A percentile compares a stretch with the other conserved stretches of the same genome.
These are phyloP conservation scores for Ailuropoda melanoleuca DNA, from an alignment of 2,113 vertebrate species.

Conservation along the genomic window DNA sequence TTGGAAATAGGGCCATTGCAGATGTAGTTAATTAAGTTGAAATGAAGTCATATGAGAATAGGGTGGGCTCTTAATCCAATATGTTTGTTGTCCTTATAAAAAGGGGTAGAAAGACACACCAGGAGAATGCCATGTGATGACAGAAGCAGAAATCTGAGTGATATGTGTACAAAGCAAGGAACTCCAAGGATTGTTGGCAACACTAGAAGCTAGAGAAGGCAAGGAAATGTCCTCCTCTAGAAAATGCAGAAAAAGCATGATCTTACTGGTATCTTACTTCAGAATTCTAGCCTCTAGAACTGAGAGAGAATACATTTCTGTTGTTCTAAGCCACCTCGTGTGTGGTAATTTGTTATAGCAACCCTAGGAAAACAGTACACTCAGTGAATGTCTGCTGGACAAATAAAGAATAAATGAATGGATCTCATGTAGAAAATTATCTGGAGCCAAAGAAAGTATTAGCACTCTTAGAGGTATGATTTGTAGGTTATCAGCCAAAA, in stretches of 20 bases:
- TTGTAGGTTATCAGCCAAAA: background rate
- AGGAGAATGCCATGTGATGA: background rate
- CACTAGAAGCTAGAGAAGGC: background rate
- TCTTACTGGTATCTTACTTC: background rate
- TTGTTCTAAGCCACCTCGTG: background rate
- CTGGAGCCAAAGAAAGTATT: background rate
- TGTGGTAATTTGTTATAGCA: background rate
- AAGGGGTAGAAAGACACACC: background rate
- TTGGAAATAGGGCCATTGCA: background rate
- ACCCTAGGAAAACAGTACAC: background rate
- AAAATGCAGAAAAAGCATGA: background rate
- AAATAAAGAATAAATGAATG: background rate
- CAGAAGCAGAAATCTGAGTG: background rate
- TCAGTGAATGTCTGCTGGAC: background rate
- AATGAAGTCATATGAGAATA: background rate
- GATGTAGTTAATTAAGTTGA: background rate
- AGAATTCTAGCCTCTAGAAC: background rate
- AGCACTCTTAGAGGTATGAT: background rate
- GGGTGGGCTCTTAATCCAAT: background rate
- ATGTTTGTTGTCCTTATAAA: background rate
- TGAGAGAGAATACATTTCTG: background rate
- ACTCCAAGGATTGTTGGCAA: background rate
- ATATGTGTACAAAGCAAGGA: background rate
- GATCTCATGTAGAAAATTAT: conserved; percentile 7
- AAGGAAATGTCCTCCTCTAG: background rate